These are phyloP conservation scores for Taxidea taxus DNA, from an alignment of 2,113 vertebrate genomes.

Conservation along the genomic window DNA sequence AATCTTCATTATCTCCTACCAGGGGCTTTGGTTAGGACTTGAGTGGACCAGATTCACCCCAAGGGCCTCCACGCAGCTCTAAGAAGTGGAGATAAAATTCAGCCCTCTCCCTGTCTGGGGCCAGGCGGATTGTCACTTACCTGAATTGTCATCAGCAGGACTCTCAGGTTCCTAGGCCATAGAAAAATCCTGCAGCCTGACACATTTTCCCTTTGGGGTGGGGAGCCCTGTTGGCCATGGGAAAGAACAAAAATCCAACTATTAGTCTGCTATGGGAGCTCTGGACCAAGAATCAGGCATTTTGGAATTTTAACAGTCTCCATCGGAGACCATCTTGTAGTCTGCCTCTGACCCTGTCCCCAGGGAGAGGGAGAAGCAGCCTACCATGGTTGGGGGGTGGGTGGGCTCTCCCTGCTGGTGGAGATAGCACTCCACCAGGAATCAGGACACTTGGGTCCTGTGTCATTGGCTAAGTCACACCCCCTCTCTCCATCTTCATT, in stretches of 20 bases:
- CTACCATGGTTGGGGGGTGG: neutral
- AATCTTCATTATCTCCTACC: slow-evolving; percentile 37
- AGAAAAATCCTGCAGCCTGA: neutral
- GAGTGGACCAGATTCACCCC: neutral
- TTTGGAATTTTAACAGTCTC: neutral
- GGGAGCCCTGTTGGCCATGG: neutral
- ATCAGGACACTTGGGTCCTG: neutral
- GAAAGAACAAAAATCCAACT: neutral
- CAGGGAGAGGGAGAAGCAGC: neutral
- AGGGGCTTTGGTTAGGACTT: neutral
- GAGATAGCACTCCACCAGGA: neutral
- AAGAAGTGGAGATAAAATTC: neutral
- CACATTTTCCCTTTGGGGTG: neutral
- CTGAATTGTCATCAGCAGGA: neutral
- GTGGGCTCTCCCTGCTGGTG: neutral
- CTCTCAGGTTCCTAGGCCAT: neutral
- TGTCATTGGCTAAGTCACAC: neutral
- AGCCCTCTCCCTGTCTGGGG: neutral
- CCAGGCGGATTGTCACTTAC: neutral
- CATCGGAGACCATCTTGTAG: neutral
- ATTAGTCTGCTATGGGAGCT: neutral
- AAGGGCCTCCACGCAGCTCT: neutral
- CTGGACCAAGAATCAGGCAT: neutral
- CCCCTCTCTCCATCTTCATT: neutral
- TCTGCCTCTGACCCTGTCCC: neutral